phyloP scores from a whole-genome alignment of 2,797 vertebrate genomes.

The Graptemys geographica region DNA sequence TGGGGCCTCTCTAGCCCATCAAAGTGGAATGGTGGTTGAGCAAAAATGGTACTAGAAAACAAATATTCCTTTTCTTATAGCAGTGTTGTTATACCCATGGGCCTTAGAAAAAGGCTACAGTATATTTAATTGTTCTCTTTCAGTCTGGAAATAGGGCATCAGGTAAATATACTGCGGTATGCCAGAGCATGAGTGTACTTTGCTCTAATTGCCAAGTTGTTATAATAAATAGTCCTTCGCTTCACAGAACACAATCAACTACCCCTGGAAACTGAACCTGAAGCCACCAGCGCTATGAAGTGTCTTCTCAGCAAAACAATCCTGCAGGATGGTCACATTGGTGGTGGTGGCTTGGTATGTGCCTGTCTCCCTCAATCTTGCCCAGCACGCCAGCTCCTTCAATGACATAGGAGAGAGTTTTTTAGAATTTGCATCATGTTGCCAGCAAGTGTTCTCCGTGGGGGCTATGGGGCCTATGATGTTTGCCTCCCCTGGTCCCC shows the following conservation, averaged over 20 bases:
- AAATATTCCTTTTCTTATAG: slow-evolving; percentile 34
- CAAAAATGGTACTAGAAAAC: slow-evolving; percentile 34
- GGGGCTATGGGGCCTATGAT: neutral
- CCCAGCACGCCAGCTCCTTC: neutral
- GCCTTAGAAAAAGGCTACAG: neutral
- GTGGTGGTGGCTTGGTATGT: neutral
- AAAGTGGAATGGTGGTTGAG: slow-evolving; percentile 15
- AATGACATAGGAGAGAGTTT: neutral
- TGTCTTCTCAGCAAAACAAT: neutral
- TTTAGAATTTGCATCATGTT: neutral
- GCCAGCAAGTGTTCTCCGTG: rapidly evolving
- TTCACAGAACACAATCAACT: neutral
- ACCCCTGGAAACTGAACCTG: neutral
- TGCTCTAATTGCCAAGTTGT: neutral
- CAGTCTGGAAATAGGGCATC: neutral
- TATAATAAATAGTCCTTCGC: neutral
- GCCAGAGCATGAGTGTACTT: neutral
- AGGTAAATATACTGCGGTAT: neutral
- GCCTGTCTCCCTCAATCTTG: neutral
- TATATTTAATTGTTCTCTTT: neutral
- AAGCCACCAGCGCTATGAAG: neutral
- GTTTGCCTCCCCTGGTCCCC: neutral
- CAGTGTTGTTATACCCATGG: slow-evolving; percentile 7
- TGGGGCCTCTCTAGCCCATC: neutral
- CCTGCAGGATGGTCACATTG: neutral